phyloP scores from a whole-genome alignment of 2,888 invertebrate species.

The Acanthococcus lagerstroemiae region DNA sequence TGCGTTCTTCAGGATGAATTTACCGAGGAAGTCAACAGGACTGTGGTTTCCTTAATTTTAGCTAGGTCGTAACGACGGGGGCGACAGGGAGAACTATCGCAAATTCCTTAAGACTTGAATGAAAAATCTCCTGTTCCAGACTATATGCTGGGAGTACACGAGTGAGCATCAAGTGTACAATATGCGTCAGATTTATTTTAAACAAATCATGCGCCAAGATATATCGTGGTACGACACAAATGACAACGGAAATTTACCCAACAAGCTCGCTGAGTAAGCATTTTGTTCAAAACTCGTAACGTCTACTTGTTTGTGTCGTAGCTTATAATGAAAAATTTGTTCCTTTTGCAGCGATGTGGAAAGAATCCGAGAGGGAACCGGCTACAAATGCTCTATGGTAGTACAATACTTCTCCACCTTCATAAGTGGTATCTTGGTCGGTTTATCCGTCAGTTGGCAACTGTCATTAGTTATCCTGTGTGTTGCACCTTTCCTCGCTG shows the following conservation, averaged over 20 bases:
- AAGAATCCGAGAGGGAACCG: constrained; percentile 71
- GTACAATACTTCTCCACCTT: constrained; percentile 62
- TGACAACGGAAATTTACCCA: constrained; percentile 44
- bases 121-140: constrained; percentile 39
- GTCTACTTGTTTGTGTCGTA: neutral
- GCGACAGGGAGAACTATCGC: too few species aligned
- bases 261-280: constrained; percentile 45
- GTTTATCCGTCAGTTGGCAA: constrained; percentile 73
- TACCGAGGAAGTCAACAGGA: too few species aligned
- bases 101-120: too few species aligned
- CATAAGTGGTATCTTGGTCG: constrained; percentile 58
- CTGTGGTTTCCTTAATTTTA: too few species aligned
- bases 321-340: neutral
- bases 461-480: constrained; percentile 61
- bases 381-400: constrained; percentile 68
- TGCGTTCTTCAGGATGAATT: too few species aligned
- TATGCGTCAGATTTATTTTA: constrained; percentile 40
- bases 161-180: constrained; percentile 42
- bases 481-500: constrained; percentile 62
- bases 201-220: constrained; percentile 42
- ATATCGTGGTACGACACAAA: constrained; percentile 43
- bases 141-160: constrained; percentile 40
- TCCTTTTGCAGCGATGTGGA: constrained; percentile 53
- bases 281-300: neutral
- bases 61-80: too few species aligned